Percentiles rank a stretch among this genome's conserved stretches.
Conservation (phyloP, 2,888 invertebrate species). For the Oscheius myriophilus region DNA sequence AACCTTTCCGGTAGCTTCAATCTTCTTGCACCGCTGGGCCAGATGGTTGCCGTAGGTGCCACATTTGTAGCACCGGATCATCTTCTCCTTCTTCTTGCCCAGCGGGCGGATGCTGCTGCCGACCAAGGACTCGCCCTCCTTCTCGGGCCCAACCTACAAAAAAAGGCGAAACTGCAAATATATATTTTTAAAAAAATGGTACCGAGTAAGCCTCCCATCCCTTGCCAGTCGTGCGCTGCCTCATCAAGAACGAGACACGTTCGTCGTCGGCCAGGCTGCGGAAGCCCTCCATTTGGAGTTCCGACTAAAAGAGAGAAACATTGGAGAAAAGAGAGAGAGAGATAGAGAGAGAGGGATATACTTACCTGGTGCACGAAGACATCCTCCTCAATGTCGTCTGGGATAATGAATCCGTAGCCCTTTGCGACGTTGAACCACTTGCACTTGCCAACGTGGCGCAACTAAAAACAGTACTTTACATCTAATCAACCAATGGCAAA, state of each 20-base stretch:
- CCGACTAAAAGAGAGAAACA: conserved; percentile 35
- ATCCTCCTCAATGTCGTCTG: conserved; percentile 47
- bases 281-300: conserved; percentile 52
- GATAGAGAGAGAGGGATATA: neutral
- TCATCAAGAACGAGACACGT: conserved; percentile 49
- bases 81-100: conserved; percentile 24
- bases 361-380: conserved; percentile 51
- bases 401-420: conserved; percentile 51
- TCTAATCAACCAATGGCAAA: no score
- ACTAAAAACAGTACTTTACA: conserved; percentile 21
- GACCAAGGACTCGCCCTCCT: conserved; percentile 11
- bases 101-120: conserved; percentile 33
- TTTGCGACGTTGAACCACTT: conserved; percentile 56
- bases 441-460: conserved; percentile 40
- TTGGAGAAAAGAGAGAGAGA: conserved; percentile 2
- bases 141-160: conserved; percentile 29
- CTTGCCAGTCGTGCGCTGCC: conserved; percentile 39
- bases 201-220: conserved; percentile 49
- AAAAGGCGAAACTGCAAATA: neutral
- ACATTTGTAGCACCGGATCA: conserved; percentile 50
- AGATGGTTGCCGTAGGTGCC: conserved; percentile 47
- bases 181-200: neutral
- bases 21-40: conserved; percentile 45
- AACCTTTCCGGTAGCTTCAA: conserved; percentile 31
- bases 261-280: conserved; percentile 51